Percentiles rank a stretch among this genome's conserved stretches.
Conservation (phyloP, 1,140 invertebrate species). For the Aphelinus atriplicis region DNA sequence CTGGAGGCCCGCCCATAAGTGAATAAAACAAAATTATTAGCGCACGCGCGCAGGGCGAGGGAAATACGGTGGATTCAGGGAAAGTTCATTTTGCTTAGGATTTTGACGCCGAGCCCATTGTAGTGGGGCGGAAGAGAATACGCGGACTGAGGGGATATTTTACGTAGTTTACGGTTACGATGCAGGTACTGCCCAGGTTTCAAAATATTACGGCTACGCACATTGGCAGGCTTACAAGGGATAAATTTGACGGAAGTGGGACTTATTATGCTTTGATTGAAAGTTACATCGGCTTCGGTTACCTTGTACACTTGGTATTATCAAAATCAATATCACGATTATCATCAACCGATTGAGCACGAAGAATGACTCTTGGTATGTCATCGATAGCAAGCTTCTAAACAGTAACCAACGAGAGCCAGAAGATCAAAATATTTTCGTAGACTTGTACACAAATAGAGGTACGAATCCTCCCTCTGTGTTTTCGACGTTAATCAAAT, state of each 20-base stretch:
- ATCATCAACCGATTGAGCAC: too few relatives aligned
- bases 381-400: too few relatives aligned
- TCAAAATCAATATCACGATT: too few relatives aligned
- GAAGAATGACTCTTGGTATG: too few relatives aligned
- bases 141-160: constrained; percentile 9
- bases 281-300: too few relatives aligned
- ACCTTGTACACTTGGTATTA: too few relatives aligned
- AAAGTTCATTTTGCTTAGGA: constrained; percentile 33
- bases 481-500: too few relatives aligned
- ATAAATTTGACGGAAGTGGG: neutral
- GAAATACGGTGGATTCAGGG: constrained; percentile 10
- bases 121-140: neutral
- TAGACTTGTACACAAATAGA: too few relatives aligned
- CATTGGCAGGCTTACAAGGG: neutral
- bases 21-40: constrained; percentile 41
- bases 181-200: neutral
- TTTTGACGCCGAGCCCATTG: neutral
- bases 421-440: too few relatives aligned
- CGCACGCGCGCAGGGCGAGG: neutral
- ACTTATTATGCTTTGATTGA: too few relatives aligned
- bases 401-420: too few relatives aligned
- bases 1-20: constrained; percentile 30
- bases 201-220: neutral
- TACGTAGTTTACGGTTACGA: constrained; percentile 33
- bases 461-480: too few relatives aligned